Evolutionary conservation across 2,797 vertebrate genomes (phyloP), one percentile per base, ranked within the genome.

Genomic region (Myotis daubentonii): DNA sequence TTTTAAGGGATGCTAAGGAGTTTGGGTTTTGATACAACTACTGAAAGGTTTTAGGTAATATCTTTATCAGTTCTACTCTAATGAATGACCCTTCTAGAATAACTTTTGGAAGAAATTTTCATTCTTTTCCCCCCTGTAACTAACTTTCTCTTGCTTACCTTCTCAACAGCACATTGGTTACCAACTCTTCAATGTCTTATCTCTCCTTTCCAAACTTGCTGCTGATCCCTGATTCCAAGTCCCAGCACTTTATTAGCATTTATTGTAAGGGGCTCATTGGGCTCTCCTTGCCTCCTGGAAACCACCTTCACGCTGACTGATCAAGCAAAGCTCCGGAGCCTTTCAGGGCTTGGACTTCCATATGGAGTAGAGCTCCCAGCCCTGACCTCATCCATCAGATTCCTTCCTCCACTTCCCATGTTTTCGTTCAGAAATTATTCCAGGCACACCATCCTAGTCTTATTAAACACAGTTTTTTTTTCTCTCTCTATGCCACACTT

Each of bases 121-220:
- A 79, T 85, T 38, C 36, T 68, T 78, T 55, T 74, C 8, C 9
- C 28, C n/a, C 12, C 23, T n/a, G 16, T 16, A 30, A 28, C 78
- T 94, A 74, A 38, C 80, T 95, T 92, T 82, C 30, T 87, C 55
- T 89, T 71, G 25, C 47, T 60, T 44, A 7, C 41, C 55, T 66
- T 87, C 41, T 82, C 28, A 80, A 16, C 19, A 93, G 82, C 68
- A 38, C 17, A 23, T 85, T 16, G 1, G 12, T 78, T 85, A 19
- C 16, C 8, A 83, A 19, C 41, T 80, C 70, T 76, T 53, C 15
- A 22, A 1, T 33, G 33, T 70, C 28, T 4, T 28, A 3, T 36
- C 11, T 72, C 75, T 62, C 23, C 47, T 90, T 93, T 68, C 36
- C 6, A n/a, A 49, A 86, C 38, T 94, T 75, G 41, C 23, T 70